These are phyloP conservation scores for Cerceris rybyensis DNA, from an alignment of 2,888 invertebrate genomes.

Conservation along the genomic window DNA sequence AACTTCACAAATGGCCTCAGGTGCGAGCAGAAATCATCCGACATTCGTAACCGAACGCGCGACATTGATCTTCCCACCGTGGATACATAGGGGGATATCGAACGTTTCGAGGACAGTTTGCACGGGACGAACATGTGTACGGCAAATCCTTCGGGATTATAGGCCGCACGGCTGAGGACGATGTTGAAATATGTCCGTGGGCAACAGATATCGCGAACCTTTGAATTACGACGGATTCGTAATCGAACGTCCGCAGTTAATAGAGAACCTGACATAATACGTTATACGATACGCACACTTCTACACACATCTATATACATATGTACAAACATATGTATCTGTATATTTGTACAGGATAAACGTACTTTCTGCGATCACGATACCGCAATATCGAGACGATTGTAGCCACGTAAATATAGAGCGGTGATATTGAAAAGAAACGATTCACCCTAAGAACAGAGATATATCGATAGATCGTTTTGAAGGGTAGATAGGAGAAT, in stretches of 20 bases:
- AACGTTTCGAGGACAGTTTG: constrained; percentile 78
- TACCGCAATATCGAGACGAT: no score
- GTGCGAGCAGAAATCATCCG: constrained; percentile 76
- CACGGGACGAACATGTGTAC: constrained; percentile 78
- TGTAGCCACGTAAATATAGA: no score
- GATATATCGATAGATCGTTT: not conserved
- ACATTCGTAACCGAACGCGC: constrained; percentile 70
- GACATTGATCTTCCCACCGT: constrained; percentile 76
- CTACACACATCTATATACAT: not conserved
- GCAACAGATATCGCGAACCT: constrained; percentile 73
- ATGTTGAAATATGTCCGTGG: constrained; percentile 78
- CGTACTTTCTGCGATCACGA: no score
- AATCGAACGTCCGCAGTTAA: constrained; percentile 58
- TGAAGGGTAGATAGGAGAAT: not conserved
- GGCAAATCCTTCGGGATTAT: constrained; percentile 81
- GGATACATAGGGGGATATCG: constrained; percentile 73
- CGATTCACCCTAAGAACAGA: no score
- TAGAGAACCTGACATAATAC: constrained; percentile 48
- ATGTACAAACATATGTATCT: no score
- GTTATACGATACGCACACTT: constrained; percentile 15
- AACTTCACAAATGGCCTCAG: constrained; percentile 75
- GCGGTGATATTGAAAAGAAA: no score
- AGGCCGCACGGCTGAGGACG: constrained; percentile 70
- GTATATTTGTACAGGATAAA: no score
- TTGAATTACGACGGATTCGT: constrained; percentile 74